These are phyloP conservation scores for Vultur gryphus DNA, from an alignment of 2,797 vertebrate genomes.

Conservation along the genomic window DNA sequence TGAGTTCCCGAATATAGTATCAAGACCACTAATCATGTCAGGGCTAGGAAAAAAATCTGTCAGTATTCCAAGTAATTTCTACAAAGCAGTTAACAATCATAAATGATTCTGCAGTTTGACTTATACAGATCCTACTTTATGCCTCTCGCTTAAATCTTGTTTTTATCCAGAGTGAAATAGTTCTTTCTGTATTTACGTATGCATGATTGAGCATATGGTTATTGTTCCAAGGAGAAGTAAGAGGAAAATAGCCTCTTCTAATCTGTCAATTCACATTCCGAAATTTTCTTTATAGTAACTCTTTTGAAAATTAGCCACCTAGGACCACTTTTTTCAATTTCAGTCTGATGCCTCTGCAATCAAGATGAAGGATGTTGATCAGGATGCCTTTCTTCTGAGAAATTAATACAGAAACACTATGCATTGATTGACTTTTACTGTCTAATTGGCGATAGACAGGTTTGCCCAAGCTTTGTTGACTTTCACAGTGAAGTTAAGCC, in stretches of 20 bases:
- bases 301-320: not conserved
- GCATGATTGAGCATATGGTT: not conserved
- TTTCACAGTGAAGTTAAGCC: not conserved
- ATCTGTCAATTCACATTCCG: not conserved
- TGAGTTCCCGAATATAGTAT: not conserved
- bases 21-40: not conserved
- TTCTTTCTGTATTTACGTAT: not conserved
- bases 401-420: not conserved
- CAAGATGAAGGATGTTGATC: not conserved
- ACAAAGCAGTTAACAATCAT: not conserved
- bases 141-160: not conserved
- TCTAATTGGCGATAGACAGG: not conserved
- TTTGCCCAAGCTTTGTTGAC: not conserved
- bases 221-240: not conserved
- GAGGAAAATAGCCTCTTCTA: not conserved
- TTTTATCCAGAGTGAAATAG: not conserved
- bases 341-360: not conserved
- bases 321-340: not conserved
- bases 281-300: not conserved
- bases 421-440: not conserved
- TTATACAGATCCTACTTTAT: not conserved
- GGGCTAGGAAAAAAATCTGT: not conserved
- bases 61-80: not conserved
- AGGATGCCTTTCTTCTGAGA: not conserved
- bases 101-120: not conserved